Conservation (phyloP, 2,113 vertebrate genomes). For the Clarias gariepinus region DNA sequence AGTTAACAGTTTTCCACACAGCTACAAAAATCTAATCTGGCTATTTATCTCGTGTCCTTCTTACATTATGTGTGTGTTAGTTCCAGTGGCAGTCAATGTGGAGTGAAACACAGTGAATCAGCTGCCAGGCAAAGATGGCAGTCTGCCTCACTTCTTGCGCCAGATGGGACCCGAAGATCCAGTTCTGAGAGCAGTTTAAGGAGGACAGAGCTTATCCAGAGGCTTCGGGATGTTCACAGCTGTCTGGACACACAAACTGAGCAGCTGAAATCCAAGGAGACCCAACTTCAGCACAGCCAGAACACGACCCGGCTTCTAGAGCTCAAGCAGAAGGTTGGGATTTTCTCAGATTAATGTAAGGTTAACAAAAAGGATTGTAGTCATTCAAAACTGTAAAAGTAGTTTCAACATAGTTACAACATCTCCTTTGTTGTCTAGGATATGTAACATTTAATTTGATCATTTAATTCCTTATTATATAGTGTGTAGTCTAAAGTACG, state of each 20-base stretch:
- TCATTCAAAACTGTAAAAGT: not conserved
- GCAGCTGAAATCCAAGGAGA: conserved; percentile 55
- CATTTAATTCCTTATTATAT: too few relatives aligned
- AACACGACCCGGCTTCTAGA: conserved; percentile 60
- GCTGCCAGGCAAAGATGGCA: conserved; percentile 59
- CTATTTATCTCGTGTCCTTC: not conserved
- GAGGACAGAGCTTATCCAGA: conserved; percentile 45
- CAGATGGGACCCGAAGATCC: conserved; percentile 40
- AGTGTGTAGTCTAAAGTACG: not conserved
- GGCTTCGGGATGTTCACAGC: conserved; percentile 55
- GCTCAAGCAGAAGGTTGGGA: conserved; percentile 67
- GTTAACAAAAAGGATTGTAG: not conserved
- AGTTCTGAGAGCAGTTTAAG: conserved; percentile 55
- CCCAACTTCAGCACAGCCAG: conserved; percentile 55
- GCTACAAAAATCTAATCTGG: not conserved
- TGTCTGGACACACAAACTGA: conserved; percentile 57
- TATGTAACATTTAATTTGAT: too few relatives aligned
- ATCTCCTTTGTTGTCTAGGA: not conserved
- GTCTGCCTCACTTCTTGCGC: conserved; percentile 63
- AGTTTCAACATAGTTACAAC: not conserved
- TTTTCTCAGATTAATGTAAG: conserved; percentile 1
- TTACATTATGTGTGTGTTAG: conserved; percentile 39
- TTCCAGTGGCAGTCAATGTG: conserved; percentile 39
- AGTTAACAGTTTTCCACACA: not conserved
- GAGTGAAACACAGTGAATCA: conserved; percentile 52